phyloP scores from a whole-genome alignment of 2,888 invertebrate species.

The Tineola bisselliella region DNA sequence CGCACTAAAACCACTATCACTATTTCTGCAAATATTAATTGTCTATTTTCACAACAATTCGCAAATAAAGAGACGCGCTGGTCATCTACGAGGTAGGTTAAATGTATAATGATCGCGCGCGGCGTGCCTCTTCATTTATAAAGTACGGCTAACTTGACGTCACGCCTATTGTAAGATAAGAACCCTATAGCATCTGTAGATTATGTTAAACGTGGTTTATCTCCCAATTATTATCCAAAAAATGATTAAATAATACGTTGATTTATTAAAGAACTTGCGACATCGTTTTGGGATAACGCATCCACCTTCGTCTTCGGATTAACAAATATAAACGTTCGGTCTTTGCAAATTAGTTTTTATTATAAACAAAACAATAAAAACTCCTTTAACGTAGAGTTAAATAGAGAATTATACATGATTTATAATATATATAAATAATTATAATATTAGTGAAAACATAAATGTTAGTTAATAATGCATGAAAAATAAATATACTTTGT shows the following conservation, averaged over 20 bases:
- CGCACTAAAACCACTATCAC: background rate
- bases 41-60: background rate
- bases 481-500: too few relatives aligned
- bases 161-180: background rate
- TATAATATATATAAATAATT: too few relatives aligned
- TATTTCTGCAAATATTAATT: background rate
- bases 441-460: too few relatives aligned
- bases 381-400: too few relatives aligned
- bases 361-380: too few relatives aligned
- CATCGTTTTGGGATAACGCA: background rate
- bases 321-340: too few relatives aligned
- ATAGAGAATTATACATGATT: too few relatives aligned
- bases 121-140: background rate
- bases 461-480: too few relatives aligned
- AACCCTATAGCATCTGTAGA: background rate
- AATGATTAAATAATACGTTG: background rate
- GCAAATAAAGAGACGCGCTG: background rate
- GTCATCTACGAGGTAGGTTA: background rate
- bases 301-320: too few relatives aligned
- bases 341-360: too few relatives aligned
- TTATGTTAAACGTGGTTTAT: background rate
- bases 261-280: background rate
- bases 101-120: constrained; percentile 1
- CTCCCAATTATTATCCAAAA: background rate
- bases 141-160: background rate